Percentiles rank a stretch among this genome's conserved stretches.
phyloP scores from a whole-genome alignment of 1,140 invertebrate species.

The Ostrea denselamellosa region DNA sequence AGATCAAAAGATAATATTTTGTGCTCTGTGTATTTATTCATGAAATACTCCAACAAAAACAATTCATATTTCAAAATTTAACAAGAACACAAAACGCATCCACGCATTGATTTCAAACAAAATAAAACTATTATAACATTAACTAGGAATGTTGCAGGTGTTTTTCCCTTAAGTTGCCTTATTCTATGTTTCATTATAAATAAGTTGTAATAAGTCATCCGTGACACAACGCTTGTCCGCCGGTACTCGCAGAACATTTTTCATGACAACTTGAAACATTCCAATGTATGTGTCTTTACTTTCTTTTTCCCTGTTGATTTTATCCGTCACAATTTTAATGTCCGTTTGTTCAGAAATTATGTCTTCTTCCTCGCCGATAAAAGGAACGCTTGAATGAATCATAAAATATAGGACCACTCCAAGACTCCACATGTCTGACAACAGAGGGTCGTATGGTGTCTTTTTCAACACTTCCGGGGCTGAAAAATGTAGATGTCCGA shows the following conservation, averaged over 20 bases:
- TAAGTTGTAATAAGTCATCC: neutral
- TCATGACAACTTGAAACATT: neutral
- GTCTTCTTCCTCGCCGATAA: constrained; percentile 46
- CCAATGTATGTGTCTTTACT: neutral
- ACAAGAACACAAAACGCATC: too few relatives aligned
- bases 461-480: constrained; percentile 52
- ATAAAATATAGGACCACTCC: constrained; percentile 52
- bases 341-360: constrained; percentile 45
- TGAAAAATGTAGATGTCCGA: constrained; percentile 52
- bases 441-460: constrained; percentile 43
- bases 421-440: constrained; percentile 56
- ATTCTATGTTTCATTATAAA: neutral
- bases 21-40: too few relatives aligned
- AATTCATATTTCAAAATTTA: too few relatives aligned
- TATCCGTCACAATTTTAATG: neutral
- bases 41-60: too few relatives aligned
- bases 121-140: too few relatives aligned
- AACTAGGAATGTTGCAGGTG: neutral
- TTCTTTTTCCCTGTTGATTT: neutral
- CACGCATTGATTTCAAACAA: too few relatives aligned
- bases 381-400: constrained; percentile 41
- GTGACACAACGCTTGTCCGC: neutral
- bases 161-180: neutral
- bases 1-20: too few relatives aligned
- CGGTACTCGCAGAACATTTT: neutral